phyloP scores from a whole-genome alignment of 1,140 invertebrate genomes.

The Zaprionus gabonicus region DNA sequence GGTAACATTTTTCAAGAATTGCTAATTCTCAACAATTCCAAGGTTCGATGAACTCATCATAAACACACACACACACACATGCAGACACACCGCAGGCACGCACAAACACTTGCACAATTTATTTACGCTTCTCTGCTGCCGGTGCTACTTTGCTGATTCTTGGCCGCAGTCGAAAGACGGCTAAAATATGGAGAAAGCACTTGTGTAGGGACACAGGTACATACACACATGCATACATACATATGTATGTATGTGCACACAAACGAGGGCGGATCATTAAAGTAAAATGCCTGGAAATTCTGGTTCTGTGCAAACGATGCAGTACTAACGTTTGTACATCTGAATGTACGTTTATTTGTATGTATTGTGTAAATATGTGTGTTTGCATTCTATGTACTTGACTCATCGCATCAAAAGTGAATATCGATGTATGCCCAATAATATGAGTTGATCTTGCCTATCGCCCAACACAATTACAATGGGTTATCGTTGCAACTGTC shows the following conservation, averaged over 20 bases:
- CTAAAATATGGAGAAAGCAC: constrained; percentile 79
- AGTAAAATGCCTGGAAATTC: constrained; percentile 4
- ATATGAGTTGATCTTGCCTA: not conserved
- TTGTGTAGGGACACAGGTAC: constrained; percentile 56
- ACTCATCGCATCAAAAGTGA: constrained; percentile 10
- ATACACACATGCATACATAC: constrained; percentile 10
- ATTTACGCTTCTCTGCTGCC: constrained; percentile 72
- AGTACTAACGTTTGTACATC: not conserved
- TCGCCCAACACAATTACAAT: constrained; percentile 11
- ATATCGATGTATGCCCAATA: constrained; percentile 1
- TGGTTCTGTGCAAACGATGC: not conserved
- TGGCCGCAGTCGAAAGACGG: constrained; percentile 47
- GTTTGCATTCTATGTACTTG: not conserved
- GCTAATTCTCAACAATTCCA: constrained; percentile 82
- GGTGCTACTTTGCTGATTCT: constrained; percentile 64
- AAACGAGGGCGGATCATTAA: constrained; percentile 40
- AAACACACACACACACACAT: constrained; percentile 53
- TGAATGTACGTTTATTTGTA: not conserved
- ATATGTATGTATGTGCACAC: constrained; percentile 1
- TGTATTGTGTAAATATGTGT: not conserved
- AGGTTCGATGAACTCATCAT: constrained; percentile 80
- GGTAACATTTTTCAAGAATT: constrained; percentile 83
- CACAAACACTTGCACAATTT: constrained; percentile 60
- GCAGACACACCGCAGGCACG: constrained; percentile 40
- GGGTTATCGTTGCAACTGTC: constrained; percentile 23